Base-by-base conservation (phyloP, 2,888 invertebrate genomes). In the Trachelus troglodyta region DNA sequence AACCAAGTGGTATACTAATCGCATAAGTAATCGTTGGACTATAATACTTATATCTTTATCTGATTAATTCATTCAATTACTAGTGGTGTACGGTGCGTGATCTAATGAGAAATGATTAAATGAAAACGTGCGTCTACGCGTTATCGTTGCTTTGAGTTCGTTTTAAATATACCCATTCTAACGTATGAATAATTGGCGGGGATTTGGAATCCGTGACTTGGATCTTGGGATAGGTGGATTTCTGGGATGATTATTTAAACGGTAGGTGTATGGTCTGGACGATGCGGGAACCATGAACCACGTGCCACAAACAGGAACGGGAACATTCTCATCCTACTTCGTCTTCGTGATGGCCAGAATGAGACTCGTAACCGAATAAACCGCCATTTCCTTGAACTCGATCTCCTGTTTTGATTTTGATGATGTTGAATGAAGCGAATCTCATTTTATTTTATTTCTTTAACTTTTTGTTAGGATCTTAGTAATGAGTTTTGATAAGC, bases 341-440 rank as follows among this genome's bases (percentile, higher is more conserved):
- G 86, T 83, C 87, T 85, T 83, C 87, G 82, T 77, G 81, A 79
- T 76, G 86, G 83, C 82, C 83, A 83, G 73, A 86, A 69, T 33
- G 84, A 82, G 75, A 82, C 76, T 85, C 88, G 87, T 85, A 83
- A 84, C 77, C 86, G 85, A 79, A 78, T 84, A 75, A 88, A 86
- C 82, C 85, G 83, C 83, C 85, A 84, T 79, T 83, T 86, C 80
- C 79, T 79, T 77, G 81, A 80, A 80, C 83, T 84, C 76, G 85
- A 84, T 69, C 80, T 86, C 87, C 86, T 89, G 88, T 84, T 84
- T 81, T 81, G 83, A 86, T 85, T 83, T 84, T 83, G 69, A 76
- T 37, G 40, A 71, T 34, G 77, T 11, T 40, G 68, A 34, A 69
- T 75, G 34, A 31, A 78, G 23, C 33, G 34, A 69, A 75, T 37